phyloP scores from a whole-genome alignment of 2,113 vertebrate genomes.

The Silurus glanis region DNA sequence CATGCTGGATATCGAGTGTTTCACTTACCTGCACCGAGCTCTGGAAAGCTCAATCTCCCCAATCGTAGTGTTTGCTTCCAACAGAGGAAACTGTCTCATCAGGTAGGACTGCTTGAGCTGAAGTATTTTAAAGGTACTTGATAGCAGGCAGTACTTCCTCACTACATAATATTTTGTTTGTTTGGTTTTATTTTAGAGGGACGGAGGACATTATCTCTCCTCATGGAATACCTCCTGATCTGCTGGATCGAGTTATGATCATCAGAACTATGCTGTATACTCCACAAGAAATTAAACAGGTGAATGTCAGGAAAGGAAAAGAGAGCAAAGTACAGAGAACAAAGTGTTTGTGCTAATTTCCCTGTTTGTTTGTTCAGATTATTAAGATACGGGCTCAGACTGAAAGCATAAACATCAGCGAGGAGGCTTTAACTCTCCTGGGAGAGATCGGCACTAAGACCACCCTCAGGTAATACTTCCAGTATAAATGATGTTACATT shows the following conservation, averaged over 20 bases:
- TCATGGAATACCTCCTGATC: conserved; percentile 92
- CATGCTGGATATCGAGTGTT: conserved; percentile 98
- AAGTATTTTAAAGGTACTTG: neutral
- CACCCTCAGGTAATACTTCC: conserved; percentile 84
- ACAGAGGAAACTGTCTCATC: conserved; percentile 93
- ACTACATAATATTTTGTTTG: conserved; percentile 8
- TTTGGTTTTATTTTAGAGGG: conserved; percentile 73
- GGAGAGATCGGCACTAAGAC: conserved; percentile 96
- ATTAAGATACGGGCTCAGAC: conserved; percentile 97
- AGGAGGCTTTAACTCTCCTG: conserved; percentile 88
- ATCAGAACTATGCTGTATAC: conserved; percentile 97
- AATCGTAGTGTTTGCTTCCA: conserved; percentile 96
- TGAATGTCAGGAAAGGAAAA: conserved; percentile 48
- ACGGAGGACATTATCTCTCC: conserved; percentile 93
- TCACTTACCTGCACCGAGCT: conserved; percentile 94
- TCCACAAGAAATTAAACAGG: conserved; percentile 97
- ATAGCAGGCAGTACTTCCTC: neutral
- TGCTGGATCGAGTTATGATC: conserved; percentile 96
- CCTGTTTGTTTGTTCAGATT: conserved; percentile 73
- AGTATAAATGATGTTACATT: neutral
- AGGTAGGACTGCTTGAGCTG: conserved; percentile 71
- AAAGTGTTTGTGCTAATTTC: neutral
- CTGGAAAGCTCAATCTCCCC: conserved; percentile 94
- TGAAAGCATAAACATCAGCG: conserved; percentile 90
- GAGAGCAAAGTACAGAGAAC: too few species aligned